Evolutionary conservation across 2,797 vertebrate genomes (phyloP).

Genomic region (Dipus sagitta): DNA sequence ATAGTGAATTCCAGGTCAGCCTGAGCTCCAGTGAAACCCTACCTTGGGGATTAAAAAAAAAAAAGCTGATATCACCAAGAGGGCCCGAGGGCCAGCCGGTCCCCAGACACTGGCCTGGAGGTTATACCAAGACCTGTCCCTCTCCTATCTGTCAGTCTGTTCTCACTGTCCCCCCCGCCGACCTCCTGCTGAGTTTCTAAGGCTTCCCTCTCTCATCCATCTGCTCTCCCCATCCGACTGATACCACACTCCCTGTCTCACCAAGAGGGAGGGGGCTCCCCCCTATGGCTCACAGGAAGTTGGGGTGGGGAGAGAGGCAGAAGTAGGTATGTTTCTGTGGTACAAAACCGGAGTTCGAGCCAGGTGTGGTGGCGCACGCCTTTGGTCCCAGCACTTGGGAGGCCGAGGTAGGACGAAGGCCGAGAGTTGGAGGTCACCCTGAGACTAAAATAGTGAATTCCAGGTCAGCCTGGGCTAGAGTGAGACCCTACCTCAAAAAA

Average conservation of each 20-base stretch:
- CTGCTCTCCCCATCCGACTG: neutral
- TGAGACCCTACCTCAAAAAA: too few relatives aligned
- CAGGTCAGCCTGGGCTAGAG: too few relatives aligned
- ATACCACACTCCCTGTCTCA: neutral
- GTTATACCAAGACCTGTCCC: neutral
- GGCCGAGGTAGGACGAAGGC: too few relatives aligned
- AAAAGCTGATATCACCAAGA: accelerated
- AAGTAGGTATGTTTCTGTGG: neutral
- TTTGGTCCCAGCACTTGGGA: too few relatives aligned
- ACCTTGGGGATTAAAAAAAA: too few relatives aligned
- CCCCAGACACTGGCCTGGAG: neutral
- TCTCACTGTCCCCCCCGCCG: neutral
- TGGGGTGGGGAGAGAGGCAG: neutral
- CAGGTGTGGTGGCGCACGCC: too few relatives aligned
- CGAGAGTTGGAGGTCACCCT: too few relatives aligned
- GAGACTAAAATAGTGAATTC: too few relatives aligned
- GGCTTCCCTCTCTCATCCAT: neutral
- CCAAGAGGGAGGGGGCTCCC: neutral
- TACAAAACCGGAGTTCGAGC: neutral
- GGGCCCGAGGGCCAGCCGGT: neutral
- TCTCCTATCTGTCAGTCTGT: neutral
- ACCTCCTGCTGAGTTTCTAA: neutral
- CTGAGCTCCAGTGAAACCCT: too few relatives aligned
- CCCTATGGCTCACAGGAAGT: neutral
- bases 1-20: too few relatives aligned